Conservation (phyloP, 2,797 vertebrate genomes). For the Adelosebastes latens region DNA sequence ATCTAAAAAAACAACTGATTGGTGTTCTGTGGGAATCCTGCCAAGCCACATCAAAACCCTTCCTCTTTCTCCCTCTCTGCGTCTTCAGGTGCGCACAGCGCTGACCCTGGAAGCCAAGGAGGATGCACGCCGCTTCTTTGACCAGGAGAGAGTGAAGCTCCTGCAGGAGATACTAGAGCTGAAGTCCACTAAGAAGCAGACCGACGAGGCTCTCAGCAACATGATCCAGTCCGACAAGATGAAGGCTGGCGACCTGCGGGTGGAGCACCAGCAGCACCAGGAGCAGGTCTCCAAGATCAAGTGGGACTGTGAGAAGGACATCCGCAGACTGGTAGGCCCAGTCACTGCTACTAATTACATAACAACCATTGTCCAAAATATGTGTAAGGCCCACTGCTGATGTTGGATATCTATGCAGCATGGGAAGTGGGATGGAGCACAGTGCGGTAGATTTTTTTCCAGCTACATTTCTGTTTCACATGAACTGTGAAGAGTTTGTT, state of each 20-base stretch:
- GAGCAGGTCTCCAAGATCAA: conserved; percentile 98
- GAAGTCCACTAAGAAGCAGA: conserved; percentile 93
- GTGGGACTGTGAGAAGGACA: conserved; percentile 96
- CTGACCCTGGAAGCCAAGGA: conserved; percentile 95
- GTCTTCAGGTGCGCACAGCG: conserved; percentile 86
- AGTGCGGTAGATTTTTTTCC: neutral
- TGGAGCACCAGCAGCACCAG: conserved; percentile 97
- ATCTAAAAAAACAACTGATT: neutral
- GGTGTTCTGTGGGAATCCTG: neutral
- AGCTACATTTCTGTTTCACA: neutral
- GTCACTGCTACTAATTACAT: neutral
- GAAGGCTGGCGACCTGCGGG: conserved; percentile 95
- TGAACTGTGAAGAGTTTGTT: neutral
- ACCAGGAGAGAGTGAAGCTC: conserved; percentile 95
- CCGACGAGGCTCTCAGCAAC: conserved; percentile 94
- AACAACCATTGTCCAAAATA: neutral
- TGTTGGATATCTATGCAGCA: neutral
- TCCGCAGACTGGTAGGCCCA: conserved; percentile 91
- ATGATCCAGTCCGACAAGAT: conserved; percentile 98
- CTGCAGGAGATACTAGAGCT: conserved; percentile 95
- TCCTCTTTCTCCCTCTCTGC: neutral
- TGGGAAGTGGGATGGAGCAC: neutral
- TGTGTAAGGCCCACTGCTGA: neutral
- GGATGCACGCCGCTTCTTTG: conserved; percentile 97
- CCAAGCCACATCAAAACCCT: neutral